phyloP scores from a whole-genome alignment of 2,888 invertebrate species.

The Lycocerus yunnanus region DNA sequence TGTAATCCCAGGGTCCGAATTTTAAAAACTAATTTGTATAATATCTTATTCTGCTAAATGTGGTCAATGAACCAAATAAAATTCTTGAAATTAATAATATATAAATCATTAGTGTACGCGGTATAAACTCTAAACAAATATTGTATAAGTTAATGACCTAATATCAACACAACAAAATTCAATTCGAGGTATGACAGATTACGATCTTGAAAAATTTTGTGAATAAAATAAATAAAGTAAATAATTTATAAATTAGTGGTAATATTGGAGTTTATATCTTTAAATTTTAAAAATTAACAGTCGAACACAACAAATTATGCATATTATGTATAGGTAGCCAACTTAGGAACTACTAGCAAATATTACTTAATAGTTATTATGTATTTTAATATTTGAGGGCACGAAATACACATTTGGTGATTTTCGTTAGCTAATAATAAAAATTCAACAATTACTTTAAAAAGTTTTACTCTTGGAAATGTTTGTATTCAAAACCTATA shows the following conservation, averaged over 20 bases:
- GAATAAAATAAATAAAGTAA: background rate
- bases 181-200: background rate
- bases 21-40: no score
- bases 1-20: no score
- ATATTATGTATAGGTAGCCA: no score
- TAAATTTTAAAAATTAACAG: no score
- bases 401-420: no score
- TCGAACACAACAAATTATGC: no score
- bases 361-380: no score
- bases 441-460: background rate
- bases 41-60: background rate
- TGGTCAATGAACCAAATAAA: background rate
- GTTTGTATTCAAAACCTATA: background rate
- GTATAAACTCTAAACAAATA: background rate
- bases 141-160: background rate
- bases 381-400: no score
- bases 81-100: background rate
- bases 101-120: background rate
- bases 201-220: background rate
- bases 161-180: background rate
- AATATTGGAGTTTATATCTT: no score
- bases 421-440: no score
- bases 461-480: background rate
- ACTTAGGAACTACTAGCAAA: no score
- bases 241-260: no score